Percentiles rank a stretch among this genome's conserved stretches.
Evolutionary conservation across 1,140 invertebrate species (phyloP).

Genomic region (Luehdorfia chinensis): DNA sequence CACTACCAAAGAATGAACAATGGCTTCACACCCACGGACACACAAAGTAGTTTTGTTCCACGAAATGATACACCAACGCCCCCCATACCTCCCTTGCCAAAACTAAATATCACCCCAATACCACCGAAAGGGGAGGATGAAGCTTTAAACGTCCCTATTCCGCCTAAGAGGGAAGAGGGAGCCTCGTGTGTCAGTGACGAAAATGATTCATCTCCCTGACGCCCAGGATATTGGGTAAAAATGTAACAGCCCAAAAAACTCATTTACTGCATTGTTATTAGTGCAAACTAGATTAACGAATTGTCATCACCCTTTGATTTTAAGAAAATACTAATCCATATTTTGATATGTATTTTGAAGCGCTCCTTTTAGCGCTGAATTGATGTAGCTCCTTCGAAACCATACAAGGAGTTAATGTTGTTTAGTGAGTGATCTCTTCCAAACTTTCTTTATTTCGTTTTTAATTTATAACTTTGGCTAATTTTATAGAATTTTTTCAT

Average conservation of each 20-base stretch:
- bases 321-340: slow-evolving; percentile 10
- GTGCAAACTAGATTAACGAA: too few species aligned
- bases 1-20: slow-evolving; percentile 90
- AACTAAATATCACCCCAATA: slow-evolving; percentile 29
- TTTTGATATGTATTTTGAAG: slow-evolving; percentile 30
- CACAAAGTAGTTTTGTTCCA: not conserved
- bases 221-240: not conserved
- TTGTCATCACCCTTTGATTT: too few species aligned
- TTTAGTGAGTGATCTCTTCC: slow-evolving; percentile 8
- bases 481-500: slow-evolving; percentile 15
- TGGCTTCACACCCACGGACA: slow-evolving; percentile 52
- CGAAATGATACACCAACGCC: slow-evolving; percentile 21
- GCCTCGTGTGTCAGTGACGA: slow-evolving; percentile 3
- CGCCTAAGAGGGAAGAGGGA: slow-evolving; percentile 16
- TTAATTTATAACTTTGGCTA: slow-evolving; percentile 6
- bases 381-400: not conserved
- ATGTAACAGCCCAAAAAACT: not conserved
- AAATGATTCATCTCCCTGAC: slow-evolving; percentile 1
- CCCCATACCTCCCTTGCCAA: slow-evolving; percentile 54
- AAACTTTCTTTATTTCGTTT: slow-evolving; percentile 4
- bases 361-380: slow-evolving; percentile 20
- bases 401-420: slow-evolving; percentile 4
- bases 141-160: slow-evolving; percentile 4
- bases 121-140: slow-evolving; percentile 18
- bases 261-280: too few species aligned